phyloP scores from a whole-genome alignment of 2,797 vertebrate species.

The Siniperca undulata region DNA sequence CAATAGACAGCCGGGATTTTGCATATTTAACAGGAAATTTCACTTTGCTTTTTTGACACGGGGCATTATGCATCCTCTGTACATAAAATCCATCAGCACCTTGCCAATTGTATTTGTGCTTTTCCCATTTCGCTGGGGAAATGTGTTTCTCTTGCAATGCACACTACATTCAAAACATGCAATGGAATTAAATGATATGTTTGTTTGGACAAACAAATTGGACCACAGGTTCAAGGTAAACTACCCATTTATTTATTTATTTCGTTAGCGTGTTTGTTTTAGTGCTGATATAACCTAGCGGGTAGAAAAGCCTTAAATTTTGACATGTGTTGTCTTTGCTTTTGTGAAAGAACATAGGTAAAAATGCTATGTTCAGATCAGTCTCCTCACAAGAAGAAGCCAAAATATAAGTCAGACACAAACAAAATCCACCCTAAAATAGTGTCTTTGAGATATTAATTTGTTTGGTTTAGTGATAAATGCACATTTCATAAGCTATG shows the following conservation, averaged over 20 bases:
- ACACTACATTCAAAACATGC: conserved; percentile 69
- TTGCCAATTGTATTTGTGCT: conserved; percentile 79
- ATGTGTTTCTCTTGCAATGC: conserved; percentile 71
- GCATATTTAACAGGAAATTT: conserved; percentile 85
- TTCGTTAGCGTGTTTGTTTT: conserved; percentile 61
- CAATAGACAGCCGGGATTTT: conserved; percentile 83
- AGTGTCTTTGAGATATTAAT: too few relatives aligned
- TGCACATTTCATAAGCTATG: not conserved
- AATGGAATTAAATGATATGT: conserved; percentile 74
- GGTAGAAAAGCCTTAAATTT: conserved; percentile 35
- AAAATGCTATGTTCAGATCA: conserved; percentile 21
- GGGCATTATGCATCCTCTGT: conserved; percentile 82
- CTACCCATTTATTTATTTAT: conserved; percentile 48
- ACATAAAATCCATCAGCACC: conserved; percentile 80
- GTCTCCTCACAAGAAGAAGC: conserved; percentile 5
- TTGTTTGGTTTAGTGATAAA: not conserved
- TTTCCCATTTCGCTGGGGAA: conserved; percentile 71
- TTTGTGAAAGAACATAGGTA: conserved; percentile 21
- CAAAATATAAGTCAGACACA: not conserved
- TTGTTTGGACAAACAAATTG: conserved; percentile 80
- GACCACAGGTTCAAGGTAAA: conserved; percentile 70
- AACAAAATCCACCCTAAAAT: not conserved
- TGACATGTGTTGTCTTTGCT: conserved; percentile 46
- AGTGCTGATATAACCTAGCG: conserved; percentile 40
- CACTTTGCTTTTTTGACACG: conserved; percentile 83